These are phyloP conservation scores for Chlamydotis undulata DNA, from an alignment of 2,113 vertebrate genomes.

Conservation along the genomic window DNA sequence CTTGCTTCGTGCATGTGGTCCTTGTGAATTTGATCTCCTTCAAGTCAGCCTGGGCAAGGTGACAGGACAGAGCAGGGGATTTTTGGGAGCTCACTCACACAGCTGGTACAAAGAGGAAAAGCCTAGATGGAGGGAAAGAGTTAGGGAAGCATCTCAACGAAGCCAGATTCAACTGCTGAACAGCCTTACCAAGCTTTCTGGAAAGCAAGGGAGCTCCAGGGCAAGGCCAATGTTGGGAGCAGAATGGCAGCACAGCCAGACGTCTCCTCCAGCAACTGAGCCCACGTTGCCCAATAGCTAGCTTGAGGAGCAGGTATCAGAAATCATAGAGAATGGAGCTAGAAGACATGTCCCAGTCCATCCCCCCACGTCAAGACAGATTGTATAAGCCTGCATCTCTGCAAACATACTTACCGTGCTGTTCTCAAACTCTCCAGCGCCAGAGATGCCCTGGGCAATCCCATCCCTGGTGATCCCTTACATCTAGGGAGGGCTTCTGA, in stretches of 20 bases:
- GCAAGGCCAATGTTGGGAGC: not conserved
- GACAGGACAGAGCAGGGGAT: not conserved
- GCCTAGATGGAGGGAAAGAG: not conserved
- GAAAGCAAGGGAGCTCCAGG: not conserved
- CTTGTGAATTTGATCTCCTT: not conserved
- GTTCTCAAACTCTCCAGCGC: not conserved
- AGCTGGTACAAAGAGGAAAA: not conserved
- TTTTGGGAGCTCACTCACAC: not conserved
- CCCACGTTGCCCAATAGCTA: not conserved
- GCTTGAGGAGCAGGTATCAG: not conserved
- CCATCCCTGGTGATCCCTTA: not conserved
- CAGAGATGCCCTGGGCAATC: not conserved
- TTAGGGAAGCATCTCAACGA: not conserved
- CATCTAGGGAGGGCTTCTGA: not conserved
- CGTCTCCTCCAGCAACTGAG: not conserved
- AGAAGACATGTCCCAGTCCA: not conserved
- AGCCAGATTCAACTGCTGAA: not conserved
- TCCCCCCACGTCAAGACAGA: not conserved
- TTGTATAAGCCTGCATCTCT: not conserved
- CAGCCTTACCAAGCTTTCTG: not conserved
- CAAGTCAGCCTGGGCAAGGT: not conserved
- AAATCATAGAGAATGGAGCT: not conserved
- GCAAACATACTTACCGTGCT: not conserved
- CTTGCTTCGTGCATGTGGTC: fast-evolving
- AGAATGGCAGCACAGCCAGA: not conserved